Base-by-base conservation (phyloP, 92 coral and sea anemone genomes). In the Blastomussa wellsi region DNA sequence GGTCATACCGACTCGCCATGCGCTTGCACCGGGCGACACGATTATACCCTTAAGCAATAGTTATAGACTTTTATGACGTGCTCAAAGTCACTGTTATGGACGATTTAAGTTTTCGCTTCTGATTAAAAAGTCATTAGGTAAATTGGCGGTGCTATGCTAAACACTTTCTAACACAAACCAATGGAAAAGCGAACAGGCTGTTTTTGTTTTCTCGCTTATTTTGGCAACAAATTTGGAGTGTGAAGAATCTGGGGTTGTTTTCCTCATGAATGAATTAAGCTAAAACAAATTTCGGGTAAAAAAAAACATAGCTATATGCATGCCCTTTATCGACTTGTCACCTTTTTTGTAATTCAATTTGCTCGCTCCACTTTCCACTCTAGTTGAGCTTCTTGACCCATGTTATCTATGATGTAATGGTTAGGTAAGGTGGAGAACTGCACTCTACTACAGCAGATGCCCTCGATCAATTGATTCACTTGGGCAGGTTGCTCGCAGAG, bases 361-460 rank as follows among this genome's bases (percentile, higher is more conserved):
- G 79, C 26, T 37, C 64, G 39, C 12, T 83, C 39, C 47, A 39
- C 6, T 83, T 72, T 83, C 17, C 86, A 55, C 86, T 72, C 76
- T n/a, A 62, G 4, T 74, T 60, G 52, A 78, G 92, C 52, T 68
- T 94, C 66, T 35, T 92, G 98, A 94, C 93, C 98, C 98, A 68
- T 92, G 76, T 53, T 68, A 85, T 60, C 62, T 86, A 94, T 94
- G 98, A 94, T 82, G 98, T 94, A 94, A 94, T 94, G 92, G 67
- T 72, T 82, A 86, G 86, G 85, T 80, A 83, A 81, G 88, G 91
- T 7, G 75, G 71, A 49, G 74, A 33, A 57, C 78, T 70, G 38
- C 75, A 70, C 48, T 24, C 68, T 17, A 14, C 36, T 49, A 17
- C 57, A 44, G 26, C 26, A 80, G 76, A 42, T 65, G 52, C 77